Evolutionary conservation across 2,888 invertebrate genomes (phyloP).

Genomic region (Lissonota sp.): DNA sequence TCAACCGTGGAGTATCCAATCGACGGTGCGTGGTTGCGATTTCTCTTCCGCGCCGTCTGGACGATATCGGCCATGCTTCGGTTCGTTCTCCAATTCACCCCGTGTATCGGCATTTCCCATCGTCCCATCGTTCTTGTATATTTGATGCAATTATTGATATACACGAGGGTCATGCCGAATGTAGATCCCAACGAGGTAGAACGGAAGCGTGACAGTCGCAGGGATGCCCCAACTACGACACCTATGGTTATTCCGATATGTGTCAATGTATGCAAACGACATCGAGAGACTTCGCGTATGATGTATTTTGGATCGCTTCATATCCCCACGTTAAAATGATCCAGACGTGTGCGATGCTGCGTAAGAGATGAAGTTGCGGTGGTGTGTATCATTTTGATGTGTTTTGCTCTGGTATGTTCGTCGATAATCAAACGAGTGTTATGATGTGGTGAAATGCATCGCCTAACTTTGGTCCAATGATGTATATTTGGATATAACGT

Average conservation of each 20-base stretch:
- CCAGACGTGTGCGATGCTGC: slow-evolving; percentile 4
- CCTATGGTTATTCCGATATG: not conserved
- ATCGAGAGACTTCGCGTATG: not conserved
- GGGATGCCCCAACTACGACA: slow-evolving; percentile 36
- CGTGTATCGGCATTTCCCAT: slow-evolving; percentile 28
- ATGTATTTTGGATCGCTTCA: not conserved
- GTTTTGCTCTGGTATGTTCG: slow-evolving; percentile 54
- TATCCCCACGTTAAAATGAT: slow-evolving; percentile 10
- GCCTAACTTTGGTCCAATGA: slow-evolving; percentile 48
- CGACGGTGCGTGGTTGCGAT: slow-evolving; percentile 45
- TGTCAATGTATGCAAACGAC: not conserved
- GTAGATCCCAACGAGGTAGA: slow-evolving; percentile 7
- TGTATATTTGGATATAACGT: slow-evolving; percentile 37
- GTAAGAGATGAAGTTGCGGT: slow-evolving; percentile 26
- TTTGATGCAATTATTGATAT: slow-evolving; percentile 68
- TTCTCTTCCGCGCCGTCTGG: slow-evolving; percentile 55
- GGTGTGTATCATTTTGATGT: slow-evolving; percentile 25
- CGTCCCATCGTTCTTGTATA: slow-evolving; percentile 55
- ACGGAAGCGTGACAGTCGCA: slow-evolving; percentile 57
- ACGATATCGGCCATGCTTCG: slow-evolving; percentile 24
- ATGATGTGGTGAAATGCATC: slow-evolving; percentile 54
- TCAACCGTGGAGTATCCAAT: slow-evolving; percentile 21
- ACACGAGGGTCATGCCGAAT: slow-evolving; percentile 46
- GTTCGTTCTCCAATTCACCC: slow-evolving; percentile 25
- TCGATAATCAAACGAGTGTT: slow-evolving; percentile 67